phyloP scores from a whole-genome alignment of 2,888 invertebrate species.

The Heteropelma amictum region DNA sequence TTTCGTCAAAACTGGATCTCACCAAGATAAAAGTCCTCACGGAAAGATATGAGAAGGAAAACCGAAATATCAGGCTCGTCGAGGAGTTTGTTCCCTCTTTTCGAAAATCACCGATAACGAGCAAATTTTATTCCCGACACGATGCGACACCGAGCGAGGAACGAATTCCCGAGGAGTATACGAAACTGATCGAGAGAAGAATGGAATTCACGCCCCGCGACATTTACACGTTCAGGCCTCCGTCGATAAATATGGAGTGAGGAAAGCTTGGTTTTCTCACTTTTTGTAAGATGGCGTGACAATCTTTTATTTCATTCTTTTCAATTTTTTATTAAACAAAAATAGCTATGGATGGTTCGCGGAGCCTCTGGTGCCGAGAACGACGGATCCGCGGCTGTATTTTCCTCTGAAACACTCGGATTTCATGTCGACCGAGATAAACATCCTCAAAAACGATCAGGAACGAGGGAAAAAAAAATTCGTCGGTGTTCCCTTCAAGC shows the following conservation, averaged over 20 bases:
- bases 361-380: constrained; percentile 61
- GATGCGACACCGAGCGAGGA: constrained; percentile 59
- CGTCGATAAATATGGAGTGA: constrained; percentile 72
- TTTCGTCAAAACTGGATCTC: constrained; percentile 60
- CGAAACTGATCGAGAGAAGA: constrained; percentile 65
- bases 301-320: constrained; percentile 30
- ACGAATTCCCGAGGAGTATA: constrained; percentile 62
- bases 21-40: constrained; percentile 65
- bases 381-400: constrained; percentile 65
- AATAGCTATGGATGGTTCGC: constrained; percentile 73
- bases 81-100: constrained; percentile 65
- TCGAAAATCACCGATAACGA: constrained; percentile 63
- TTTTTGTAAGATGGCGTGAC: too few species aligned
- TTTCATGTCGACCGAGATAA: constrained; percentile 66
- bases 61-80: constrained; percentile 59
- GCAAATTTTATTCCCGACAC: constrained; percentile 73
- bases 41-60: constrained; percentile 70
- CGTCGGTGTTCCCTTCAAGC: constrained; percentile 64
- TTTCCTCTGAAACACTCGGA: constrained; percentile 64
- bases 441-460: constrained; percentile 60
- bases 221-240: constrained; percentile 67
- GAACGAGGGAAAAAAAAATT: constrained; percentile 63
- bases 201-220: constrained; percentile 62
- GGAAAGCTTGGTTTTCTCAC: constrained; percentile 13
- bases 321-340: too few species aligned